Percentiles rank a stretch among this genome's conserved stretches.
Conservation (phyloP, 2,113 vertebrate genomes). For the Lophotis ruficrista region DNA sequence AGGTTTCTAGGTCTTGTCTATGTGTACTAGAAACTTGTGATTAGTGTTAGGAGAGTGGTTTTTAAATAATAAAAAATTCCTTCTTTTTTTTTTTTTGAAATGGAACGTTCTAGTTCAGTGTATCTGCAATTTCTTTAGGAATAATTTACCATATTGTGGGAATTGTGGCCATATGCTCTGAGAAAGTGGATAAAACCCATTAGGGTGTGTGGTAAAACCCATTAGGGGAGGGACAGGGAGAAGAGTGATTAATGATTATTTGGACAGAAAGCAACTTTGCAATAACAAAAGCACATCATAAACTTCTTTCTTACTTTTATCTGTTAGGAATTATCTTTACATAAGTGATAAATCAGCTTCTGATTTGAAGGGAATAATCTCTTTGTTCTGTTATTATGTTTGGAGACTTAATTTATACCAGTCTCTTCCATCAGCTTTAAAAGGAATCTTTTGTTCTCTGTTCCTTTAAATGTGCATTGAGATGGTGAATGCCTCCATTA, state of each 20-base stretch:
- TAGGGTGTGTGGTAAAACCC: neutral
- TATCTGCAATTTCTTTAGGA: neutral
- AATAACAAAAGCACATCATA: neutral
- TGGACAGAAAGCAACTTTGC: neutral
- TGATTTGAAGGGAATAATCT: neutral
- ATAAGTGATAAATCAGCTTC: constrained; percentile 18
- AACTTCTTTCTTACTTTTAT: neutral
- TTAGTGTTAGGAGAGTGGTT: neutral
- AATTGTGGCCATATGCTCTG: neutral
- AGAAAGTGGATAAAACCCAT: neutral
- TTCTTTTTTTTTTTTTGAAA: neutral
- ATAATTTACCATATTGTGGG: neutral
- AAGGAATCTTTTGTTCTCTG: constrained; percentile 2
- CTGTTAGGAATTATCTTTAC: neutral
- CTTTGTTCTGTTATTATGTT: neutral
- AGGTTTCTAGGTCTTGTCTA: neutral
- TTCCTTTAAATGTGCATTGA: neutral
- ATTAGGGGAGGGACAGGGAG: neutral
- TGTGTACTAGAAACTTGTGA: neutral
- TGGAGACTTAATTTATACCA: constrained; percentile 1
- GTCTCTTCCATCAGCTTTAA: neutral
- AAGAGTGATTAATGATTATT: neutral
- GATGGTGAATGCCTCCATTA: neutral
- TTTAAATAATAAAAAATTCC: neutral
- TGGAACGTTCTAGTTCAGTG: neutral